Base-by-base conservation (phyloP, 2,888 invertebrate species). In the Mamestra brassicae region DNA sequence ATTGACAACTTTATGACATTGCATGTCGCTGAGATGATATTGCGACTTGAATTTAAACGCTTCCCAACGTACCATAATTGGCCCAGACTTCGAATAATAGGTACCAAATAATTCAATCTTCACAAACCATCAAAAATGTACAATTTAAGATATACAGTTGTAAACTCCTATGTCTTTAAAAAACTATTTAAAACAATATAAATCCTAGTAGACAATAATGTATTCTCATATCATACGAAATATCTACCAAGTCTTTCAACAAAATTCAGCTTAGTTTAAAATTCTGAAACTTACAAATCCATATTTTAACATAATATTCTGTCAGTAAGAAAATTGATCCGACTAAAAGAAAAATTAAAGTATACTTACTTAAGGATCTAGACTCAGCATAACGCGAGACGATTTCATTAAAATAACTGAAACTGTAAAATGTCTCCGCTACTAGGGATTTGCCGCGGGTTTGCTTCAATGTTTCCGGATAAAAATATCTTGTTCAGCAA, bases 391-490 rank as follows among this genome's bases (percentile, higher is more conserved):
- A 3, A 68, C 36, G 38, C 34, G 45, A 76, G 52, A 60, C 0
- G 76, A 76, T 68, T 76, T 68, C 45, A 76, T 75, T 66, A 52
- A 74, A 66, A 36, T 74, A 52, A 75, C 58, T 75, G 68, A 54
- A 76, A 68, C 52, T 38, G 68, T 76, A 11, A 63, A 64, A 72
- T 54, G 11, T 66, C 4, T 61, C 54, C 42, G 11, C 55, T 62
- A 4, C 61, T 55, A 17, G 10, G 5, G 36, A 70, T 62, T 62
- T 52, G 10, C 15, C 11, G 13, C 13, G 45, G 50, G 17, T 63
- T 52, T 8, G 1, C 57, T 70, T 36, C n/a, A 52, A 76, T 36
- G 11, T 63, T 52, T 77, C 5, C 5, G 17, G 26, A 26, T 36
- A 36, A 52, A 76, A 76, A 52, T 45, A 36, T 63, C 57, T 58